Evolutionary conservation across 2,888 invertebrate species (phyloP).

Genomic region (Empis livida): DNA sequence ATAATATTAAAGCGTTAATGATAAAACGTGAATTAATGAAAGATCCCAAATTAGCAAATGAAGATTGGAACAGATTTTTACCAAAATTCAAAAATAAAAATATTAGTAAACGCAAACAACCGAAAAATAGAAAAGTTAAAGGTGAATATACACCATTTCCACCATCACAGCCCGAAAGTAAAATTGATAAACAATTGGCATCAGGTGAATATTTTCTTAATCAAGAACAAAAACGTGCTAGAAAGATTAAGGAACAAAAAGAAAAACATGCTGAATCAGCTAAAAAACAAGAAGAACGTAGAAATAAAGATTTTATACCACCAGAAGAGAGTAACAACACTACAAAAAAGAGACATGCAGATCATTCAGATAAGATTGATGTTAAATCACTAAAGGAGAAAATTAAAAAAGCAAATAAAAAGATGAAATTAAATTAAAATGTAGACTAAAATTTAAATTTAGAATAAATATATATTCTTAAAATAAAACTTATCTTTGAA

Average conservation of each 20-base stretch:
- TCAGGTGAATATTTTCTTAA: conserved; percentile 94
- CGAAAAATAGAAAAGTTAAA: conserved; percentile 77
- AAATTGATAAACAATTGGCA: conserved; percentile 86
- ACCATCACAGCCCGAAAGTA: conserved; percentile 83
- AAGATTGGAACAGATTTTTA: conserved; percentile 93
- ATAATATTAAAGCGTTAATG: conserved; percentile 95
- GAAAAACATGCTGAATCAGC: conserved; percentile 65
- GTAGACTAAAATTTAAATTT: conserved; percentile 7
- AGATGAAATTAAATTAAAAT: conserved; percentile 13
- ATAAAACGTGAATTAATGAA: conserved; percentile 91
- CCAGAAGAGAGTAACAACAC: conserved; percentile 46
- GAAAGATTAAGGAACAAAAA: conserved; percentile 58
- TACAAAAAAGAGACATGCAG: conserved; percentile 16
- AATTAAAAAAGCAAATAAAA: conserved; percentile 52
- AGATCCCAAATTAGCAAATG: conserved; percentile 80
- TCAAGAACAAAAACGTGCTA: conserved; percentile 62
- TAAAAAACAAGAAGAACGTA: conserved; percentile 58
- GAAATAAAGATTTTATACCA: conserved; percentile 70
- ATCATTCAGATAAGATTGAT: conserved; percentile 39
- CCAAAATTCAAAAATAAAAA: conserved; percentile 89
- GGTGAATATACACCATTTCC: conserved; percentile 97
- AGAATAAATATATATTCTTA: no score
- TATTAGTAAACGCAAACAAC: conserved; percentile 75
- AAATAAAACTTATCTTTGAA: no score
- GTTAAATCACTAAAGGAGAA: conserved; percentile 62